Conservation (phyloP, 2,113 vertebrate genomes). For the Tachysurus fulvidraco region DNA sequence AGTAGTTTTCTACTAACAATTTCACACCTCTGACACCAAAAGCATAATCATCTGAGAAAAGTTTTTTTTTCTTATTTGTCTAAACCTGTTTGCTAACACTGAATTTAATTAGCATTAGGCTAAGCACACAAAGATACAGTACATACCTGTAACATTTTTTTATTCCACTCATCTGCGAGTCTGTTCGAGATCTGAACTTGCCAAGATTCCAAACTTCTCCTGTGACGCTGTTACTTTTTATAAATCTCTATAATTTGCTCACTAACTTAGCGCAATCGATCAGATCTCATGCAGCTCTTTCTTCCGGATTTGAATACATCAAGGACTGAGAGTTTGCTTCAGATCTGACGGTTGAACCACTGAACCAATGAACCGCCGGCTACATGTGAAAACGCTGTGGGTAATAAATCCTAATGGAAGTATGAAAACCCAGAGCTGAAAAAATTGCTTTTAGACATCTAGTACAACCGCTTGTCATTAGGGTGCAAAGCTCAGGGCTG, state of each 20-base stretch:
- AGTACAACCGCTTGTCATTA: not conserved
- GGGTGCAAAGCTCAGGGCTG: constrained; percentile 1
- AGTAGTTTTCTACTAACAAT: not conserved
- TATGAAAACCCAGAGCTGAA: not conserved
- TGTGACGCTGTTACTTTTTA: not conserved
- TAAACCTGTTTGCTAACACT: not conserved
- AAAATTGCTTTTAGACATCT: not conserved
- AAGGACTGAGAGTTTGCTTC: not conserved
- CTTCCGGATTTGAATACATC: not conserved
- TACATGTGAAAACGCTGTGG: not conserved
- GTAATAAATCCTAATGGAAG: constrained; percentile 3
- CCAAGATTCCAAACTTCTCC: not conserved
- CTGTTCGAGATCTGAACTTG: not conserved
- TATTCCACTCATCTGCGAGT: not conserved
- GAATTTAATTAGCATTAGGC: not conserved
- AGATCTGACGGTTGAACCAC: not conserved
- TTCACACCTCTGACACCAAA: not conserved
- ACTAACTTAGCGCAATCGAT: not conserved
- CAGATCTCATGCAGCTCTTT: not conserved
- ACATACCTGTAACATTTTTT: not conserved
- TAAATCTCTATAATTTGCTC: not conserved
- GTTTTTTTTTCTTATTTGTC: not conserved
- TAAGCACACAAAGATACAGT: not conserved
- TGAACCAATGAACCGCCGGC: not conserved
- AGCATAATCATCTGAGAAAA: not conserved